A percentile compares a stretch with the other conserved stretches of the same genome.
Conservation (phyloP, 2,888 invertebrate species). For the Polymixis lichenea region DNA sequence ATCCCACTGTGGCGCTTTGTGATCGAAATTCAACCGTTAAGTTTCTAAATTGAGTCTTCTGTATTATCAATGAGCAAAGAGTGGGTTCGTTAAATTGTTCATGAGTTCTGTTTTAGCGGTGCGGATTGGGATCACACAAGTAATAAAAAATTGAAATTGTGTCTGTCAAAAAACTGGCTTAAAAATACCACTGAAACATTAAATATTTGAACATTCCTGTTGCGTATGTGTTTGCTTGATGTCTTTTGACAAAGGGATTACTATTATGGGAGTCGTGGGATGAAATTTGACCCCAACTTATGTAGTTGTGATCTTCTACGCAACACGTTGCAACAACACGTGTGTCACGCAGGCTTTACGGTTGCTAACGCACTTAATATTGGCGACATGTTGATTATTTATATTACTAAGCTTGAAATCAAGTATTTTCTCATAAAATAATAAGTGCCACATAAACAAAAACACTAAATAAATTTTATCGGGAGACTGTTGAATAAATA, state of each 20-base stretch:
- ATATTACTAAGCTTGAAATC: conserved; percentile 1
- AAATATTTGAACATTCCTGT: conserved; percentile 5
- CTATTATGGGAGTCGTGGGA: neutral
- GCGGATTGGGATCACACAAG: neutral
- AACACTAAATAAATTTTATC: conserved; percentile 44
- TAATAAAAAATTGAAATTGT: conserved; percentile 46
- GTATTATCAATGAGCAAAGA: conserved; percentile 49
- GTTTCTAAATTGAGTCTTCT: conserved; percentile 53
- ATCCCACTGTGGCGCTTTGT: conserved; percentile 61
- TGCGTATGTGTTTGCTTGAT: neutral
- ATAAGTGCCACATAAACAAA: conserved; percentile 32
- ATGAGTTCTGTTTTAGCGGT: conserved; percentile 15
- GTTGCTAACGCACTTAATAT: neutral
- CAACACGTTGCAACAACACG: conserved; percentile 37
- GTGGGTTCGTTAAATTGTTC: conserved; percentile 47
- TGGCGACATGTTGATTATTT: neutral
- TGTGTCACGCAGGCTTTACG: neutral
- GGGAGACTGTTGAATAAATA: conserved; percentile 56
- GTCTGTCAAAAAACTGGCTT: neutral
- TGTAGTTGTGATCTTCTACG: conserved; percentile 1
- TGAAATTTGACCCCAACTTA: conserved; percentile 6
- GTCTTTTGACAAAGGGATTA: neutral
- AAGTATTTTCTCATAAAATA: conserved; percentile 22
- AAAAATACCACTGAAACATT: conserved; percentile 16
- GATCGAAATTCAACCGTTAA: conserved; percentile 51